Evolutionary conservation across 30 jellyfish, hydroid and myxozoan species (phyloP), one percentile per base, ranked within the genome.

Genomic region (Nemopilema nomurai): DNA sequence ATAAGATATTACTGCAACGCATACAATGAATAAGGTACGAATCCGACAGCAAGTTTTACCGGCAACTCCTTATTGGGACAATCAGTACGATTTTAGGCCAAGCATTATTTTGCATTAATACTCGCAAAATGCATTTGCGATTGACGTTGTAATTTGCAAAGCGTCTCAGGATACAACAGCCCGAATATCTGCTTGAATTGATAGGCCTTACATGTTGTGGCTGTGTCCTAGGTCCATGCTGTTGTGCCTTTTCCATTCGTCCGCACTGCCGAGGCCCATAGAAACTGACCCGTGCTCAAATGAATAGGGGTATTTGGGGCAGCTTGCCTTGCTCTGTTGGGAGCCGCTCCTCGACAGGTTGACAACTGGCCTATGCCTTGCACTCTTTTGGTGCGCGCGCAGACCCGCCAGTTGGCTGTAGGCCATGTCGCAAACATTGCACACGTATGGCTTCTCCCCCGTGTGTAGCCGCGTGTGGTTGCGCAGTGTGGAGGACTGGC

Each of bases 371-470:
- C 97, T 87, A 67, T 91, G 97, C 26, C 96, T 20, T 6, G 97
- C 97, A 78, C 96, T 83, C 49, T 91, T 91, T 71, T 91, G 97
- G 75, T 91, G 97, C 6, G 97, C 97, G 76, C 97, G 91, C 1
- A 91, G 90, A 51, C 97, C 97, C 3, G 97, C 97, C 27, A 91
- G 90, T 76, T 91, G 97, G 28, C 96, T 83, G 83, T 91, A 91
- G 41, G 97, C 97, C 97, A 91, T 91, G 67, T 91, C 89, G 73
- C 97, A 91, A 16, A 91, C 97, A 77, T 68, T 79, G 81, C 97
- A 91, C 31, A 72, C 68, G 78, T 92, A 92, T 4, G 98, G 98
- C 69, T 89, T 92, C 79, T 92, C 98, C 0, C 98, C 98, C 0
- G 98, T 87, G 81, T 92, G 98, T 0, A 92, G 94, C 23, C 98